phyloP scores from a whole-genome alignment of 2,113 vertebrate genomes.

The Isichthys henryi region DNA sequence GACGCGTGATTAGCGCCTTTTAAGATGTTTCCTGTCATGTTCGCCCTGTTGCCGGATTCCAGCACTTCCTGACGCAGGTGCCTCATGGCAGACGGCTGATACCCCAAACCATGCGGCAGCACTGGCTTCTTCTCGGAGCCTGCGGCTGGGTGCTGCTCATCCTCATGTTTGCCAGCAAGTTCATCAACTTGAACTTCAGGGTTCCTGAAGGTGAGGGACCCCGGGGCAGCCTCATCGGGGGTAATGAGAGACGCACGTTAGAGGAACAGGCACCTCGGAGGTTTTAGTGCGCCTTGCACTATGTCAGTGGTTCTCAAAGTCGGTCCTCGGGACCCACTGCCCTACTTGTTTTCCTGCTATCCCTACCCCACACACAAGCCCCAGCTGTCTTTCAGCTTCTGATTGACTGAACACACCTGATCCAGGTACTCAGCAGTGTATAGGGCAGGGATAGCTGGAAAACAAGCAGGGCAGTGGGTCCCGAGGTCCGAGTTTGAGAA shows the following conservation, averaged over 20 bases:
- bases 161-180: slow-evolving; percentile 90
- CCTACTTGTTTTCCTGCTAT: too few species aligned
- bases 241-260: neutral
- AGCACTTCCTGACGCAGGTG: neutral
- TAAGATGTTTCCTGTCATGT: neutral
- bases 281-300: neutral
- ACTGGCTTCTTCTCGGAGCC: slow-evolving; percentile 86
- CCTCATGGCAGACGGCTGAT: slow-evolving; percentile 43
- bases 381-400: too few species aligned
- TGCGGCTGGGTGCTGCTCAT: slow-evolving; percentile 97
- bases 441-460: too few species aligned
- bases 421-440: too few species aligned
- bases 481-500: too few species aligned
- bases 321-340: too few species aligned
- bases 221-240: neutral
- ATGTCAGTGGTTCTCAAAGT: neutral
- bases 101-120: slow-evolving; percentile 82
- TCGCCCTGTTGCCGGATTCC: neutral
- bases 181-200: slow-evolving; percentile 79
- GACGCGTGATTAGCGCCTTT: neutral
- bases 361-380: too few species aligned
- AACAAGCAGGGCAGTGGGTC: too few species aligned
- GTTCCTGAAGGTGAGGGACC: slow-evolving; percentile 69
- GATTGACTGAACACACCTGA: too few species aligned
- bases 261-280: neutral